Base-by-base conservation (phyloP, 2,113 vertebrate species). In the Meriones unguiculatus region DNA sequence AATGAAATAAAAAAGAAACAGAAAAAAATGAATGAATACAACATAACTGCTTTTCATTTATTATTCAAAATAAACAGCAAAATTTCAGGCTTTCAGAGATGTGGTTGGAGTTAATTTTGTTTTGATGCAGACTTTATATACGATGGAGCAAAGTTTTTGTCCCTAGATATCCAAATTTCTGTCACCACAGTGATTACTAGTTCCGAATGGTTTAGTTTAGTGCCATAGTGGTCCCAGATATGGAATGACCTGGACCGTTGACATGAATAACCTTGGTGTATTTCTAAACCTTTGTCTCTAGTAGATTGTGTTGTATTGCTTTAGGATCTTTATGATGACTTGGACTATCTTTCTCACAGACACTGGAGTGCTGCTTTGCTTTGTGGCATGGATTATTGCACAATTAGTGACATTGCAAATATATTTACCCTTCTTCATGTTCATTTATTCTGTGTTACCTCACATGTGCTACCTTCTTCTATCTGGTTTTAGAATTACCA, bases 21-120 rank as follows among this genome's bases (percentile, higher is more conserved):
- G n/a, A n/a, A n/a, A n/a, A n/a, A 69, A 89, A 73, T 73, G 78
- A 84, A 52, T 85, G 50, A 22, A 15, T 20, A 35, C 5, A 18
- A 14, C n/a, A 25, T 73, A 30, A 80, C 50, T 76, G 14, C 65
- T 59, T 94, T 93, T 35, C n/a, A 82, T 89, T 90, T 81, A 86
- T 92, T 88, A 93, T 75, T 62, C 5, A 76, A 72, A 20, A 69
- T 73, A 41, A 20, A 52, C 75, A 76, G 59, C 65, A 91, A 87
- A 9, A 28, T 70, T 77, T 95, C 65, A 75, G 30, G 9, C 50
- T 90, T 87, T 97, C 12, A 94, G 82, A 96, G 80, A 54, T 24
- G 4, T 54, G 67, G 72, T 78, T 73, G 14, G 38, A 91, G 93
- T 93, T 89, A 59, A 88, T 94, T 86, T 92, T 95, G 12, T 59